Percentiles rank a stretch among this genome's conserved stretches.
Conservation (phyloP, 2,888 invertebrate species). For the Sceliomorpha sp. region DNA sequence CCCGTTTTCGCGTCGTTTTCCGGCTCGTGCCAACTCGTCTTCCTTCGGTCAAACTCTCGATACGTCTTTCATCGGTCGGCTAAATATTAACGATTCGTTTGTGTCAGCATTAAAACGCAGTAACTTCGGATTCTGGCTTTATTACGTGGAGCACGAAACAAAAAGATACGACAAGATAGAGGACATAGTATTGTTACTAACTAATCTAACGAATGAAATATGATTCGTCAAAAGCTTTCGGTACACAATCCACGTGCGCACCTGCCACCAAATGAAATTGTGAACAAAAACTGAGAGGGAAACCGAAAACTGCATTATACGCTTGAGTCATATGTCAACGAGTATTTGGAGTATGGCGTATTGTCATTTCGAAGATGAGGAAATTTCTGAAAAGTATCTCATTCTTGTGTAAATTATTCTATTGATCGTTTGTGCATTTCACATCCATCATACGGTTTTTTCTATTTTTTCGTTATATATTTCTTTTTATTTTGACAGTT, state of each 20-base stretch:
- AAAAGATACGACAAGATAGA: too few relatives aligned
- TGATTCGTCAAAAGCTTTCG: slow-evolving; percentile 34
- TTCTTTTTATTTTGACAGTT: too few relatives aligned
- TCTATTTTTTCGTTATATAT: too few relatives aligned
- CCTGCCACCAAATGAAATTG: slow-evolving; percentile 66
- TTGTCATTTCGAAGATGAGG: slow-evolving; percentile 35
- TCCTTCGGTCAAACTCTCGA: slow-evolving; percentile 27
- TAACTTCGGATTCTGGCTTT: too few relatives aligned
- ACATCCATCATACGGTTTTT: too few relatives aligned
- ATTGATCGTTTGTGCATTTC: slow-evolving; percentile 6
- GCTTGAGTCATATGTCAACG: slow-evolving; percentile 44
- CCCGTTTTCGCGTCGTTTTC: slow-evolving; percentile 27
- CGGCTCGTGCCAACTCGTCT: slow-evolving; percentile 37
- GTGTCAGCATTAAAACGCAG: not conserved
- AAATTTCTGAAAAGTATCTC: slow-evolving; percentile 2
- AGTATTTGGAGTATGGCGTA: slow-evolving; percentile 37
- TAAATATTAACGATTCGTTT: slow-evolving; percentile 29
- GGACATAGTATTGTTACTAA: too few relatives aligned
- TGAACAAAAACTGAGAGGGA: slow-evolving; percentile 58
- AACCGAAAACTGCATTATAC: slow-evolving; percentile 51
- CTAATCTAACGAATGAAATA: slow-evolving; percentile 50
- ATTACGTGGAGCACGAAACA: too few relatives aligned
- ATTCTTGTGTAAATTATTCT: slow-evolving; percentile 16
- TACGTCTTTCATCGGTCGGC: slow-evolving; percentile 38
- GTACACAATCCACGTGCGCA: slow-evolving; percentile 66